Evolutionary conservation across 2,888 invertebrate genomes (phyloP), one percentile per base, ranked within the genome.

Genomic region (Parascotia fuliginaria): DNA sequence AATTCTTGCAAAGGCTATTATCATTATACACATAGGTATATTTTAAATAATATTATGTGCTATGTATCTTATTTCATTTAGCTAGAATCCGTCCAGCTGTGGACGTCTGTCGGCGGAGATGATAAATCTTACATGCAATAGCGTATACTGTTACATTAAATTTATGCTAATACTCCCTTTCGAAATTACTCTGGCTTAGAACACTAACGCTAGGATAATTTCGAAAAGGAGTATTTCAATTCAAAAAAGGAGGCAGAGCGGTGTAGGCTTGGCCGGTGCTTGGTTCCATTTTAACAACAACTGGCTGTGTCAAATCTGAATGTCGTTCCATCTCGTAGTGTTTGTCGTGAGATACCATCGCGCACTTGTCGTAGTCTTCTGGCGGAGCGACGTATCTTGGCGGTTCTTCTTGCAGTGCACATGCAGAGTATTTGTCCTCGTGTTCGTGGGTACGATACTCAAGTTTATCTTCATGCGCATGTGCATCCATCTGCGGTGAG

Each of bases 201-300:
- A 41, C 38, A 43, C 39, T 52, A 64, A 54, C 49, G 44, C 72
- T 83, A 87, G 74, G 89, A 85, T 83, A 92, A 87, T 91, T 92
- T 92, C 89, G 92, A 91, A 91, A 92, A 92, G 85, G 92, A 92
- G 92, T 92, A 92, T 92, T 92, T 92, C 92, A 95, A 91, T 95
- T 95, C 94, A 95, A 93, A 95, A 96, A 95, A 94, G 95, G 95
- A 90, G 95, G 95, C 87, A 95, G 86, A 44, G 95, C 93, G 31
- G 95, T 95, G 77, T 95, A 95, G 39, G 93, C 93, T 76, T 95
- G 95, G 32, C 87, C 68, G 19, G 66, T 50, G 57, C 57, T 91
- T 14, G 94, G 93, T 71, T 94, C 94, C 89, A 91, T 94, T 66
- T 94, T 94, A 42, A 94, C 91, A 69, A 87, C 93, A 60, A 82